Base-by-base conservation (phyloP, 2,888 invertebrate species). In the Pinctada fucata region DNA sequence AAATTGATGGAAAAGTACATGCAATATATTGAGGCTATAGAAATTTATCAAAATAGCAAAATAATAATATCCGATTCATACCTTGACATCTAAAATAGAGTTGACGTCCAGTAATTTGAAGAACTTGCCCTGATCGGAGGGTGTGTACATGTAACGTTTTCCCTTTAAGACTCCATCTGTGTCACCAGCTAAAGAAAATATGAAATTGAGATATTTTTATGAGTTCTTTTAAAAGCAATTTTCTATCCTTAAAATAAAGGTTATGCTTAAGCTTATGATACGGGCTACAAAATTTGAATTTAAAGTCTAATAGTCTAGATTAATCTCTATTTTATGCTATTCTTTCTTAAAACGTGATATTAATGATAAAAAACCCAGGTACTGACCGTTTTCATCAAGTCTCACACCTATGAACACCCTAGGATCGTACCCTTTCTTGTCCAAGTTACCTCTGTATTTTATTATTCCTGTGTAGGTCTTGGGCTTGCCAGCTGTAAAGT, bases 91-190 rank as follows among this genome's bases (percentile, higher is more conserved):
- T 3, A 90, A 80, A 0, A 90, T 85, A 45, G 88, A 87, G 10
- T 86, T 85, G n/a, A 90, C 81, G 67, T 89, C 89, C 52, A 85
- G 78, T 48, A 89, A 78, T 82, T 86, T 88, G 76, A 87, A 85
- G 81, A 89, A 87, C 76, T 88, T 89, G 10, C 88, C 89, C 67
- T 88, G 86, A 68, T 88, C 85, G 13, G 79, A 73, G 5, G 89
- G 88, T 3, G 87, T 86, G 70, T 86, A 88, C 88, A 90, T 89
- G 81, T 88, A 88, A 65, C 88, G 81, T 63, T 86, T 88, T 2
- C 89, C 90, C 66, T 88, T 88, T 77, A 84, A 84, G 5, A 82
- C 84, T 2, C 90, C 90, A 75, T 90, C 89, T 51, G 87, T 87
- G 63, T 89, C 89, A 2, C 90, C 90, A 66, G 82, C 88, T 86